Evolutionary conservation across 2,888 invertebrate species (phyloP).

Genomic region (Caenorhabditis becei): DNA sequence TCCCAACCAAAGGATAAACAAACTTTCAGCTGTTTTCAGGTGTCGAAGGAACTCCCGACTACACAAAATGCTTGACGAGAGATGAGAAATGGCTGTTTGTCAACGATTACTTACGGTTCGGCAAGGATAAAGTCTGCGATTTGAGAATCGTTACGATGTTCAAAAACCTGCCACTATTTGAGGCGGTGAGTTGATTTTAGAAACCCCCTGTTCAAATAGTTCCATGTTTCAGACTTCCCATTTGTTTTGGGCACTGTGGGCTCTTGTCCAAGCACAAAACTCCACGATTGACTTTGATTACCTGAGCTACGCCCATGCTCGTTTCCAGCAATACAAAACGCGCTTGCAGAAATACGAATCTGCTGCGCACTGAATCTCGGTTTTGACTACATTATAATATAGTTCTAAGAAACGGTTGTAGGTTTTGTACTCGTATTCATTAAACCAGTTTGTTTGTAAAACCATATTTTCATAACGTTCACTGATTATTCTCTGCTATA

Average conservation of each 20-base stretch:
- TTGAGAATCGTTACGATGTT: constrained; percentile 40
- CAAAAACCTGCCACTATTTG: constrained; percentile 71
- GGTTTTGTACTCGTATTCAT: too few species aligned
- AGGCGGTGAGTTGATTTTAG: constrained; percentile 78
- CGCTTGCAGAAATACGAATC: constrained; percentile 42
- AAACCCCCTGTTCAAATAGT: neutral
- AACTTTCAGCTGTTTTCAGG: constrained; percentile 63
- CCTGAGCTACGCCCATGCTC: constrained; percentile 65
- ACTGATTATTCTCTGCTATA: neutral
- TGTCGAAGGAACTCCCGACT: constrained; percentile 79
- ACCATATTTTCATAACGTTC: too few species aligned
- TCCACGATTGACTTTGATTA: constrained; percentile 80
- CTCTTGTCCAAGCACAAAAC: constrained; percentile 77
- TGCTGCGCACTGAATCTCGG: neutral
- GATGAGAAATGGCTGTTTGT: constrained; percentile 72
- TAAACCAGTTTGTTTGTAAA: too few species aligned
- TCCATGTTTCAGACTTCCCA: constrained; percentile 76
- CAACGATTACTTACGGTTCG: constrained; percentile 69
- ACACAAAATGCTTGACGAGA: constrained; percentile 70
- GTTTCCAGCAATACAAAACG: constrained; percentile 60
- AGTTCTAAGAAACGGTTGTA: too few species aligned
- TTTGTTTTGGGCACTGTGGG: constrained; percentile 80
- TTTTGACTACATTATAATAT: too few species aligned
- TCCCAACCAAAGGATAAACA: neutral
- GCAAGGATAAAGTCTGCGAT: constrained; percentile 32